Base-by-base conservation (phyloP, 1,140 invertebrate genomes). In the Rhyacophila brunnea region DNA sequence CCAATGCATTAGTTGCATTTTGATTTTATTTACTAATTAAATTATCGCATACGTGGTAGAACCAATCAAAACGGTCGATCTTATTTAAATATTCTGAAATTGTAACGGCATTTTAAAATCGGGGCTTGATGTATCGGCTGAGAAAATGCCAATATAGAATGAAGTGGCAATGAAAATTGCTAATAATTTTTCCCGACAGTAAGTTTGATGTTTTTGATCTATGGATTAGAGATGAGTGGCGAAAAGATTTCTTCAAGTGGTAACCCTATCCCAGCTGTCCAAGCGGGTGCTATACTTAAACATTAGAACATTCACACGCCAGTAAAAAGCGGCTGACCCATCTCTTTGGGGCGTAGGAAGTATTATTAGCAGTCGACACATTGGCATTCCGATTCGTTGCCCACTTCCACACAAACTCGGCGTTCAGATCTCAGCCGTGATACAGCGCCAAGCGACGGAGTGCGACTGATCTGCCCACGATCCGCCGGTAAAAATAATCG, bases 351-450 rank as follows among this genome's bases (percentile, higher is more conserved):
- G 38, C 49, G 49, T 52, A 49, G 54, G 54, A 57, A n/a, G 54
- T 53, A 60, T 60, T 53, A 53, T 60, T 60, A 60, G 58, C 50
- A 18, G 49, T 15, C 58, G 44, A 52, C 58, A 44, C 54, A 49
- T 47, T 23, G 36, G 49, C 50, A 52, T 60, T 59, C 38, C 28
- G 42, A 49, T 19, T n/a, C 38, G 50, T 45, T 45, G 59, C 32
- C 59, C 51, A 50, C 58, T 60, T 60, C 23, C 49, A 20, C 49
- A 20, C 23, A 60, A 60, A 46, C 15, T 48, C 44, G 11, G 14
- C 11, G 58, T 28, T 20, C 35, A 18, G 34, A 38, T 47, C 23
- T 18, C 49, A 44, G 11, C 34, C 50, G 51, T 17, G 36, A 54
- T 42, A 42, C 17, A 42, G 4, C 32, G 20, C 17, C 32, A 11